phyloP scores from a whole-genome alignment of 2,797 vertebrate species.

The Danio jaintianensis region DNA sequence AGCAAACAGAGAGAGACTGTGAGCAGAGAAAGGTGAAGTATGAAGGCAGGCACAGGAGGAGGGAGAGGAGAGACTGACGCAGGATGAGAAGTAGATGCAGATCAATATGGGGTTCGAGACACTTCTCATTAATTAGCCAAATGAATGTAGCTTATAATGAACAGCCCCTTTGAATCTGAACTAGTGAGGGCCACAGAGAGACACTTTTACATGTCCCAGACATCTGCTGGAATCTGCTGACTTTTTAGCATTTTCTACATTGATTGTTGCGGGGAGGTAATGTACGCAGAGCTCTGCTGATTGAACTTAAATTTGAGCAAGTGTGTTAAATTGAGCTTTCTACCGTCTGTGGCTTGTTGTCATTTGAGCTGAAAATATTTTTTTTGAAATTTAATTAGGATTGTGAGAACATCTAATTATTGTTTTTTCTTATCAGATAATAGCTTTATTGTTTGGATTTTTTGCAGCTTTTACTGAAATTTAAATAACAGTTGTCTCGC shows the following conservation, averaged over 20 bases:
- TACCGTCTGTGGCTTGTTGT: neutral
- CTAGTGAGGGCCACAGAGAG: slow-evolving; percentile 20
- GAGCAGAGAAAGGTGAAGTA: slow-evolving; percentile 35
- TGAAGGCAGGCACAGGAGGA: slow-evolving; percentile 25
- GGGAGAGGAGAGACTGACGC: slow-evolving; percentile 14
- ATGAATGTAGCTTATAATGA: slow-evolving; percentile 51
- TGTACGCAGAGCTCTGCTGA: neutral
- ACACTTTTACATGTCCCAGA: neutral
- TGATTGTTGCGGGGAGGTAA: slow-evolving; percentile 1
- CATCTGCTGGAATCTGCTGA: slow-evolving; percentile 7
- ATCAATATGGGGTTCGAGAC: slow-evolving; percentile 42
- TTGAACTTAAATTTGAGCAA: neutral
- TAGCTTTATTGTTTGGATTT: neutral
- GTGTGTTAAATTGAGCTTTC: neutral
- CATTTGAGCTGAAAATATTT: neutral
- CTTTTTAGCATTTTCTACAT: slow-evolving; percentile 9
- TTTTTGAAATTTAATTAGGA: neutral
- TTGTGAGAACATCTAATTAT: neutral
- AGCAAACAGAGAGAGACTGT: slow-evolving; percentile 30
- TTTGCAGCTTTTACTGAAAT: neutral
- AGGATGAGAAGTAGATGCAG: slow-evolving; percentile 19
- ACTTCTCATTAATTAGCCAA: slow-evolving; percentile 56
- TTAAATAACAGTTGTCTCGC: neutral
- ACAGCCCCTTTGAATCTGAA: slow-evolving; percentile 31
- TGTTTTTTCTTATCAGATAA: no score